Evolutionary conservation across 1,140 invertebrate genomes (phyloP).

Genomic region (Hypsibius dujardini): DNA sequence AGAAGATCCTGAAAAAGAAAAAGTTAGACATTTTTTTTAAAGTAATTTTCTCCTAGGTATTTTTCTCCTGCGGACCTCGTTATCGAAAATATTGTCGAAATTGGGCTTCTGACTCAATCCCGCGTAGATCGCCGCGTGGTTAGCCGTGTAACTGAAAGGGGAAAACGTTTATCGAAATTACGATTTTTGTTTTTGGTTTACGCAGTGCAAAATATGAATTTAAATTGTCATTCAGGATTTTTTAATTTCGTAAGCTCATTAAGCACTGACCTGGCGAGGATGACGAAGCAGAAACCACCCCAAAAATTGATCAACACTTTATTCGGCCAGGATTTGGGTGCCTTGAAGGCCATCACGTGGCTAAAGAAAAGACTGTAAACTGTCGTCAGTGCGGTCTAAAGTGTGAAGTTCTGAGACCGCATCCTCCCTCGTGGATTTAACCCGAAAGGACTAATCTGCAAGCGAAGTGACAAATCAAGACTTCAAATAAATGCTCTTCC

Average conservation of each 20-base stretch:
- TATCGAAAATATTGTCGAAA: conserved; percentile 13
- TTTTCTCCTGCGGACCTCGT: neutral
- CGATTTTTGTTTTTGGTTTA: too few relatives aligned
- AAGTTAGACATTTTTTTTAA: neutral
- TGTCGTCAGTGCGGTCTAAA: conserved; percentile 67
- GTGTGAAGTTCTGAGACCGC: conserved; percentile 67
- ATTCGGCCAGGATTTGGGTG: conserved; percentile 89
- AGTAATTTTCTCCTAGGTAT: neutral
- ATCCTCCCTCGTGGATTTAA: conserved; percentile 84
- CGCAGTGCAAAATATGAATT: neutral
- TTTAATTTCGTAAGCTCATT: too few relatives aligned
- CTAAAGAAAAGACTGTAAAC: conserved; percentile 81
- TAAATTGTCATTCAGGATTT: too few relatives aligned
- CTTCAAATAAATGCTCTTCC: too few relatives aligned
- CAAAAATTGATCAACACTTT: conserved; percentile 84
- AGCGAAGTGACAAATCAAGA: neutral
- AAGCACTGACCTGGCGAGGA: conserved; percentile 45
- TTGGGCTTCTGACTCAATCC: conserved; percentile 33
- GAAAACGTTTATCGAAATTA: neutral
- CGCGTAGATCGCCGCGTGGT: conserved; percentile 76
- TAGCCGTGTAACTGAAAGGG: conserved; percentile 55
- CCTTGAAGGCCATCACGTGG: conserved; percentile 79
- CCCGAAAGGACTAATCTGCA: conserved; percentile 52
- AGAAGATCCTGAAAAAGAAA: conserved; percentile 7
- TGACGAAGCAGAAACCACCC: conserved; percentile 83